phyloP scores from a whole-genome alignment of 1,140 invertebrate species.

The Drosophila ohnishii region DNA sequence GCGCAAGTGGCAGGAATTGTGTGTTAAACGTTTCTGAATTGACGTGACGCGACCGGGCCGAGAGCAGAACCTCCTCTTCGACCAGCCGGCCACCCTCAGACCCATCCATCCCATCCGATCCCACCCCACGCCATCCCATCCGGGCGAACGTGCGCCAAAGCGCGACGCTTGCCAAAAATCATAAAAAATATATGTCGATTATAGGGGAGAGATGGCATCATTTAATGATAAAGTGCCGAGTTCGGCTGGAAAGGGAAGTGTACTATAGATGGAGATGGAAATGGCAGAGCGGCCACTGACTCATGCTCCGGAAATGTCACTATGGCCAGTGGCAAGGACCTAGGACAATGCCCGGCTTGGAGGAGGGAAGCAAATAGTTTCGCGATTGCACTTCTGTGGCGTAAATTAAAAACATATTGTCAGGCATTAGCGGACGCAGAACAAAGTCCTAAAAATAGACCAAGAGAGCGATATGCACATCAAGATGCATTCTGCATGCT shows the following conservation, averaged over 20 bases:
- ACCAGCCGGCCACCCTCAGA: neutral
- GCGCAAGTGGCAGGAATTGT: conserved; percentile 70
- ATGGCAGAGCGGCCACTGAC: conserved; percentile 22
- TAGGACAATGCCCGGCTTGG: conserved; percentile 22
- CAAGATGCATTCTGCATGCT: conserved; percentile 45
- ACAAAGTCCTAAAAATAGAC: conserved; percentile 62
- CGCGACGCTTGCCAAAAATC: conserved; percentile 69
- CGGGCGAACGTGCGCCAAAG: conserved; percentile 71
- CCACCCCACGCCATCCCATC: conserved; percentile 2
- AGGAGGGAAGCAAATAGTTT: conserved; percentile 51
- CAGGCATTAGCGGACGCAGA: conserved; percentile 53
- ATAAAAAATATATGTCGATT: conserved; percentile 73
- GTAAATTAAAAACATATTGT: conserved; percentile 81
- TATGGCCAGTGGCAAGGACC: conserved; percentile 26
- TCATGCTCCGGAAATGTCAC: conserved; percentile 50
- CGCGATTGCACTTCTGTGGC: conserved; percentile 58
- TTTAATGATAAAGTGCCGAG: conserved; percentile 56
- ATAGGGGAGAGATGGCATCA: conserved; percentile 49
- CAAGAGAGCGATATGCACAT: conserved; percentile 53
- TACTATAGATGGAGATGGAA: conserved; percentile 7
- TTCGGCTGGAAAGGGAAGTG: conserved; percentile 7
- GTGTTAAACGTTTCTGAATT: conserved; percentile 79
- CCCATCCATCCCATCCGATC: neutral
- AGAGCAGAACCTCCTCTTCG: conserved; percentile 15
- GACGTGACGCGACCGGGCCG: conserved; percentile 54